A percentile compares a stretch with the other conserved stretches of the same genome.
phyloP scores from a whole-genome alignment of 2,797 vertebrate genomes.

The Melanotaenia nigrans region DNA sequence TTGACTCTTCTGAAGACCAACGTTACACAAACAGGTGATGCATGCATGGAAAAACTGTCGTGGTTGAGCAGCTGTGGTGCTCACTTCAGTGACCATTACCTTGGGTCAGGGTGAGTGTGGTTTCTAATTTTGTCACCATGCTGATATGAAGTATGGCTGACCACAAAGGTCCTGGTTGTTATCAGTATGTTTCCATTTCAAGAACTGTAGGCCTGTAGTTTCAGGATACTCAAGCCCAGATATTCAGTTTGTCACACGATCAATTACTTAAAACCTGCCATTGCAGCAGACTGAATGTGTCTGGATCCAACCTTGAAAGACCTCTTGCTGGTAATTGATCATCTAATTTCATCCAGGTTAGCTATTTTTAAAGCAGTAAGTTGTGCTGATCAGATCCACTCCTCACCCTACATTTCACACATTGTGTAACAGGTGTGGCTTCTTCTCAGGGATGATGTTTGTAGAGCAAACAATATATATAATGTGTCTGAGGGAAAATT shows the following conservation, averaged over 20 bases:
- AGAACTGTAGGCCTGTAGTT: slow-evolving; percentile 11
- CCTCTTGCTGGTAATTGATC: slow-evolving; percentile 16
- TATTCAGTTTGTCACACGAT: slow-evolving; percentile 28
- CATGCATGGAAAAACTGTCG: slow-evolving; percentile 20
- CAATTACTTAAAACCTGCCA: slow-evolving; percentile 28
- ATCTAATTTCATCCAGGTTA: slow-evolving; percentile 9
- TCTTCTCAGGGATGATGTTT: slow-evolving; percentile 35
- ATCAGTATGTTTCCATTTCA: slow-evolving; percentile 49
- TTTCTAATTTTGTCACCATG: slow-evolving; percentile 49
- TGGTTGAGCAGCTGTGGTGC: slow-evolving; percentile 37
- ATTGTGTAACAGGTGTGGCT: slow-evolving; percentile 41
- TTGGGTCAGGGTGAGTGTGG: slow-evolving; percentile 8
- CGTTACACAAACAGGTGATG: slow-evolving; percentile 28
- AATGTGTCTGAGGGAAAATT: slow-evolving; percentile 51
- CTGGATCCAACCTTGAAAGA: slow-evolving; percentile 19
- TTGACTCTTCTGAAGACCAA: background rate
- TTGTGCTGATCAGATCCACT: slow-evolving; percentile 4
- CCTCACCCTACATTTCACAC: background rate
- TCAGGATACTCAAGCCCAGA: slow-evolving; percentile 27
- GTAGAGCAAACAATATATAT: slow-evolving; percentile 51
- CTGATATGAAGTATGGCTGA: background rate
- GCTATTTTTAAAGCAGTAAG: background rate
- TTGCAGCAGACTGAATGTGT: slow-evolving; percentile 25
- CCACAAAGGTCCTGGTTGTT: slow-evolving; percentile 39
- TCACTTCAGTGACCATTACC: slow-evolving; percentile 17